phyloP scores from a whole-genome alignment of 2,113 vertebrate genomes.

The Natator depressus region DNA sequence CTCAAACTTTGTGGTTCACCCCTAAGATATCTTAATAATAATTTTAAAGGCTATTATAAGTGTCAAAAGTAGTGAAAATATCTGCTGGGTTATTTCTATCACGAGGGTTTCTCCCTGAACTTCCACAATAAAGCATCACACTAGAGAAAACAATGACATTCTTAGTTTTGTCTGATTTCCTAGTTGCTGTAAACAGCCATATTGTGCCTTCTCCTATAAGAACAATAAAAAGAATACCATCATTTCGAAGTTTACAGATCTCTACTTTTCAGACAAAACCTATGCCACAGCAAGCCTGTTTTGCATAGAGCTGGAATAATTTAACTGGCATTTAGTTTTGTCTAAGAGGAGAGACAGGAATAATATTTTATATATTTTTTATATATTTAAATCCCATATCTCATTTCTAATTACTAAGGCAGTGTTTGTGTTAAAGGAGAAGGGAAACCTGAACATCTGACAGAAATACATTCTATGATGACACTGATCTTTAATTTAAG shows the following conservation, averaged over 20 bases:
- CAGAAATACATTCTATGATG: neutral
- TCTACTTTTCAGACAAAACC: constrained; percentile 17
- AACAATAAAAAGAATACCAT: constrained; percentile 6
- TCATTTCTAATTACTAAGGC: neutral
- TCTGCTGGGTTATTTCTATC: constrained; percentile 17
- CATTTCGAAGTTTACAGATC: neutral
- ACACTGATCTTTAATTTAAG: neutral
- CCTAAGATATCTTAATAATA: neutral
- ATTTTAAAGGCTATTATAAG: neutral
- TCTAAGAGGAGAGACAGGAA: neutral
- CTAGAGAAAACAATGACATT: constrained; percentile 35
- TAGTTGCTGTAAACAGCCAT: neutral
- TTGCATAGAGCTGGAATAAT: constrained; percentile 6
- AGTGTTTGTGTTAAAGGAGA: neutral
- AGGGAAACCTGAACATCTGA: neutral
- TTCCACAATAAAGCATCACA: constrained; percentile 31
- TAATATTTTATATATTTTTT: neutral
- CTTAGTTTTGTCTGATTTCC: constrained; percentile 26
- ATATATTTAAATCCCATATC: neutral
- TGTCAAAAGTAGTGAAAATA: constrained; percentile 15
- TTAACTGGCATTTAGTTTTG: constrained; percentile 5
- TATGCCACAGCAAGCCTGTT: neutral
- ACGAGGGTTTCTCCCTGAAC: constrained; percentile 24
- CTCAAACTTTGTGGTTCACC: constrained; percentile 3
- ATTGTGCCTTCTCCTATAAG: neutral